A percentile compares a stretch with the other conserved stretches of the same genome.
phyloP scores from a whole-genome alignment of 1,140 invertebrate species.

The Calycopis cecrops region DNA sequence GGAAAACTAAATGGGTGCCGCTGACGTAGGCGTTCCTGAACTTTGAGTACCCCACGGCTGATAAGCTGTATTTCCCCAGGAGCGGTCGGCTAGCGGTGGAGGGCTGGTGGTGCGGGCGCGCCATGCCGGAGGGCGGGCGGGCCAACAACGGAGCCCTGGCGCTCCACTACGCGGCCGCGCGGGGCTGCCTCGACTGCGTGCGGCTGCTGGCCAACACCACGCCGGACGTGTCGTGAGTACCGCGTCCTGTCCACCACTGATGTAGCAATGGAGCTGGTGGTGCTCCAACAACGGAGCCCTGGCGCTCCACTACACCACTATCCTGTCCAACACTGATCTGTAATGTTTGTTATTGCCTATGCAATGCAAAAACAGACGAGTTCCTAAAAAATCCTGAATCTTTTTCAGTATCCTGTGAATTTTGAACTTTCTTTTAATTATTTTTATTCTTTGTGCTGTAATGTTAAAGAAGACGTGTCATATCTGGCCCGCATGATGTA shows the following conservation, averaged over 20 bases:
- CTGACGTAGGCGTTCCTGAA: neutral
- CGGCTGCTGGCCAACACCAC: constrained; percentile 85
- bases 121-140: constrained; percentile 58
- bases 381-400: too few species aligned
- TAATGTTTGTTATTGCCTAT: too few species aligned
- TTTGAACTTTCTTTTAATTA: too few species aligned
- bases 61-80: constrained; percentile 28
- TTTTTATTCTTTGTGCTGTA: too few species aligned
- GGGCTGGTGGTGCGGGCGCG: constrained; percentile 61
- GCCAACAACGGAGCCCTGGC: constrained; percentile 80
- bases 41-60: neutral
- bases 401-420: too few species aligned
- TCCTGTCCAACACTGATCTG: too few species aligned
- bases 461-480: too few species aligned
- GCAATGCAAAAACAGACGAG: too few species aligned
- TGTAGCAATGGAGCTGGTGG: constrained; percentile 66
- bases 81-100: constrained; percentile 65
- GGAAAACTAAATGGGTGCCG: too few species aligned
- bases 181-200: constrained; percentile 89
- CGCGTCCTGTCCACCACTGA: too few species aligned
- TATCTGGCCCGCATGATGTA: too few species aligned
- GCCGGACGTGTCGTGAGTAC: constrained; percentile 83
- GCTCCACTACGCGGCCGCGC: constrained; percentile 89
- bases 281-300: constrained; percentile 77
- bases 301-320: constrained; percentile 90